Base-by-base conservation (phyloP, 2,113 vertebrate species). In the Aythya baeri region DNA sequence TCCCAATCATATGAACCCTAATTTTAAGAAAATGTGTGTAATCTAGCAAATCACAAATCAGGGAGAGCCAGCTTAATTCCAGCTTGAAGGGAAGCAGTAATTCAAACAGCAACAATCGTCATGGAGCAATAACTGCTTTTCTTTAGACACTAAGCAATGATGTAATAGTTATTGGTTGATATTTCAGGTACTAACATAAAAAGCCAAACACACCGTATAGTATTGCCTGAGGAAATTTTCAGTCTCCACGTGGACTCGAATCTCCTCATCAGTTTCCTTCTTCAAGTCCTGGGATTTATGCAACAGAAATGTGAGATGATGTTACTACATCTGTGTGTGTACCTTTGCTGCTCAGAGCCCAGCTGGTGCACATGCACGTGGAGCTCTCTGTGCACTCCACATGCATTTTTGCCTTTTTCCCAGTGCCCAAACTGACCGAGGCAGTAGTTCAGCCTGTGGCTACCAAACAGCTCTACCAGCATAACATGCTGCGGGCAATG, bases 171-270 rank as follows among this genome's bases (percentile, higher is more conserved):
- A 29, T 11, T 36, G 8, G 38, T 54, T 89, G 87, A 29, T 80
- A 2, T 61, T 44, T 81, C 21, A 90, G 86, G 46, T 66, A 38
- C n/a, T 61, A 76, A 78, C 63, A 97, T 62, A 87, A 82, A 88
- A 38, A 85, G 58, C 89, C 25, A 66, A 52, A 96, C 96, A 11
- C 59, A 99, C 99, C 94, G 95, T 91, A 38, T 98, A 97, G 14
- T 98, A 86, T n/a, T 96, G 95, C 34, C 61, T 98, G 57, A 99
- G 98, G 94, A 99, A 99, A 15, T 84, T 85, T 90, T 98, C 98
- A 21, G 95, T 98, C 83, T 98, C 97, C 4, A 1, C 16, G 38
- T 99, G 98, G 83, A 97, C 86, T 44, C 96, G 94, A 78, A 89
- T 95, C 97, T 99, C 98, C 54, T 98, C 97, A 8, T 98, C 98